phyloP scores from a whole-genome alignment of 1,140 invertebrate species.

The Caerostris extrusa region DNA sequence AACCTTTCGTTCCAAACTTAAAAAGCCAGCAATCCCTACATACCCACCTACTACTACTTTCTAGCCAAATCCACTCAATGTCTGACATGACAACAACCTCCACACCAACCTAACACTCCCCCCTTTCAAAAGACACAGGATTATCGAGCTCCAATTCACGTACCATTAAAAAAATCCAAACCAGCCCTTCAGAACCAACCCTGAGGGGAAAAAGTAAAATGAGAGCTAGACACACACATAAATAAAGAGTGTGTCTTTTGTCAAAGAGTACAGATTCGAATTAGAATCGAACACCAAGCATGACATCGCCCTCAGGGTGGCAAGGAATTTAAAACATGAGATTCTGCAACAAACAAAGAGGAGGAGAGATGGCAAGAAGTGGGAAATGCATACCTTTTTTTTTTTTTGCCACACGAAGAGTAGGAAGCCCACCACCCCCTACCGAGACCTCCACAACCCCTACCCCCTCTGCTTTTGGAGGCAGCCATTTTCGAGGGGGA shows the following conservation, averaged over 20 bases:
- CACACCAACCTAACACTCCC: neutral
- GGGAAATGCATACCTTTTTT: constrained; percentile 48
- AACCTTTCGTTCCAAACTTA: neutral
- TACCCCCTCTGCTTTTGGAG: constrained; percentile 32
- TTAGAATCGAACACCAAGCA: constrained; percentile 40
- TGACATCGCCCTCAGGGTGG: constrained; percentile 14
- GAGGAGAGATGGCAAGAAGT: constrained; percentile 43
- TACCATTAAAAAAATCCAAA: constrained; percentile 2
- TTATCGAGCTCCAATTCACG: constrained; percentile 1
- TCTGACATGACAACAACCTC: neutral
- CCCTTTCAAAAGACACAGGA: neutral
- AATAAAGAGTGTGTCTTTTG: neutral
- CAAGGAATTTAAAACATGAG: constrained; percentile 20
- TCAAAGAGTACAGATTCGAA: constrained; percentile 37
- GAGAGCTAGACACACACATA: neutral
- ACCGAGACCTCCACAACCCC: neutral
- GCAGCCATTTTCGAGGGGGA: constrained; percentile 62
- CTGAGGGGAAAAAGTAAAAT: neutral
- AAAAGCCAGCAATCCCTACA: neutral
- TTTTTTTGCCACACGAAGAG: constrained; percentile 49
- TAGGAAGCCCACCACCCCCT: constrained; percentile 26
- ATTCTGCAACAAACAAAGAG: neutral
- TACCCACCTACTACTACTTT: neutral
- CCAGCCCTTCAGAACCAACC: neutral
- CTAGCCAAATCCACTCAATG: neutral